Conservation (phyloP, 2,888 invertebrate species). For the Cryptosula pallasiana region DNA sequence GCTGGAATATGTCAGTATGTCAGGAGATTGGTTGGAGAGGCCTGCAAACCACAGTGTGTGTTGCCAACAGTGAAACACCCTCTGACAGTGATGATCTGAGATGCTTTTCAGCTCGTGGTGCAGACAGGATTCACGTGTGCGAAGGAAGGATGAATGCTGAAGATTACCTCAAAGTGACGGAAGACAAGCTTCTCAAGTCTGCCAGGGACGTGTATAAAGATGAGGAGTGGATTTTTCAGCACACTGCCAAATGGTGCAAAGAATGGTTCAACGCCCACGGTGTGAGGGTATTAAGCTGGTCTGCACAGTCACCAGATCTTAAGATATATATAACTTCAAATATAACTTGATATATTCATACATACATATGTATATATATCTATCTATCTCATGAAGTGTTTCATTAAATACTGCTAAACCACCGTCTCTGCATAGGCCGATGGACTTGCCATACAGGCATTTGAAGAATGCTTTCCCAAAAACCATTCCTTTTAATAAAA, state of each 20-base stretch:
- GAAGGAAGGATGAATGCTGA: neutral
- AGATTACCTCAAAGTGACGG: neutral
- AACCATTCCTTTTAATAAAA: no score
- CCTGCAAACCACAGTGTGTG: no score
- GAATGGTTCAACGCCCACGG: neutral
- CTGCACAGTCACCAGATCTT: neutral
- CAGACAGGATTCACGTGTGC: neutral
- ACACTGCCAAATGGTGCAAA: neutral
- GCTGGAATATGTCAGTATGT: neutral
- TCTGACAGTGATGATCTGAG: neutral
- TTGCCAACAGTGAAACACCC: neutral
- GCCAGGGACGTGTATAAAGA: neutral
- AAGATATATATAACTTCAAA: no score
- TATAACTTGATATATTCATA: no score
- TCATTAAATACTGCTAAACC: no score
- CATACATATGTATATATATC: no score
- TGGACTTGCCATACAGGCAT: no score
- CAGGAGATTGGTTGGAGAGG: neutral
- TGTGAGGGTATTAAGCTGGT: neutral
- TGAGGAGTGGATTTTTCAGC: no score
- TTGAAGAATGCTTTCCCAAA: no score
- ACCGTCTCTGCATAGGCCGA: no score
- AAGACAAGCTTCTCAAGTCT: neutral
- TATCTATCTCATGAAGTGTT: no score
- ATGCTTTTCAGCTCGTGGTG: neutral